These are phyloP conservation scores for Ophiodon elongatus DNA, from an alignment of 2,113 vertebrate genomes.

Conservation along the genomic window DNA sequence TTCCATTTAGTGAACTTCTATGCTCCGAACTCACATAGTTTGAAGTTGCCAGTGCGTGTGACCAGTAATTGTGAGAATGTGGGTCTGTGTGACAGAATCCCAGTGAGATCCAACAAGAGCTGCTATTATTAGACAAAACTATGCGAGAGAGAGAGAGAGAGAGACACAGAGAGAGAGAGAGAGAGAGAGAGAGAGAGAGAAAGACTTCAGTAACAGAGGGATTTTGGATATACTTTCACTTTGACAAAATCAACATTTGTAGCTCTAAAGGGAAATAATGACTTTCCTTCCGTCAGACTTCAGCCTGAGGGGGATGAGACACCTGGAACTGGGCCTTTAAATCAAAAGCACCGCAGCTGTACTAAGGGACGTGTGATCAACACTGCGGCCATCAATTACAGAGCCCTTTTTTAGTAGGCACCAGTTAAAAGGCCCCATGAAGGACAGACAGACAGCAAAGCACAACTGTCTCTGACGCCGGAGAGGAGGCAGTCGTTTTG, in stretches of 20 bases:
- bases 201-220: background rate
- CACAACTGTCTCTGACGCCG: constrained; percentile 25
- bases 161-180: no score
- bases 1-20: constrained; percentile 29
- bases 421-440: constrained; percentile 56
- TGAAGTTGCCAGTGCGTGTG: constrained; percentile 27
- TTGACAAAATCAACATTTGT: background rate
- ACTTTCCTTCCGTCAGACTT: constrained; percentile 27
- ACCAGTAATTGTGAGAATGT: constrained; percentile 56
- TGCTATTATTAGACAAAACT: constrained; percentile 71
- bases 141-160: background rate
- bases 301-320: background rate
- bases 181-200: no score
- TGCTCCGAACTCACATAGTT: constrained; percentile 33
- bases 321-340: constrained; percentile 60
- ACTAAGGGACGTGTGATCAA: constrained; percentile 38
- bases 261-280: constrained; percentile 21
- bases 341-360: constrained; percentile 69
- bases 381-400: constrained; percentile 69
- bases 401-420: constrained; percentile 35
- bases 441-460: constrained; percentile 32
- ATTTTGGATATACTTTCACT: constrained; percentile 17
- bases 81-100: constrained; percentile 65
- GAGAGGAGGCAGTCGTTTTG: background rate
- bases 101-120: constrained; percentile 49